A percentile compares a stretch with the other conserved stretches of the same genome.
These are phyloP conservation scores for Mirounga angustirostris DNA, from an alignment of 2,113 vertebrate genomes.

Conservation along the genomic window DNA sequence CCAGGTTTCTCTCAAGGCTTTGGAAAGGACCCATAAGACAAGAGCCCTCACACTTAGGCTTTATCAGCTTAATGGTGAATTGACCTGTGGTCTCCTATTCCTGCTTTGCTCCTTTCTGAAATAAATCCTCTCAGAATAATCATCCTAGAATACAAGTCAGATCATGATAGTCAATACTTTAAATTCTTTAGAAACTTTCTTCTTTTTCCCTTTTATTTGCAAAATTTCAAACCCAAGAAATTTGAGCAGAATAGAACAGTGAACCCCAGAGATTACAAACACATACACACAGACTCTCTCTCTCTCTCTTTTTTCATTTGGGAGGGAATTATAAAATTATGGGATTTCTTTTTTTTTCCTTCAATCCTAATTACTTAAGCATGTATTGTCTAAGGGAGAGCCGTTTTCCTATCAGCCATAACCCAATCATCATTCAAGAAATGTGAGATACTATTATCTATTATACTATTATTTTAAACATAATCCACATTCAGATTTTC, in stretches of 20 bases:
- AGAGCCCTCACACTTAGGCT: not conserved
- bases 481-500: not conserved
- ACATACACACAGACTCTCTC: not conserved
- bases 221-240: constrained; percentile 40
- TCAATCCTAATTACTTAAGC: not conserved
- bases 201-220: constrained; percentile 2
- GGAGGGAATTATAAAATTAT: constrained; percentile 28
- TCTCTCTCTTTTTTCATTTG: not conserved
- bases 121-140: constrained; percentile 10
- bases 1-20: not conserved
- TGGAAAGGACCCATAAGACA: not conserved
- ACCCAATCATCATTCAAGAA: not conserved
- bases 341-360: not conserved
- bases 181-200: not conserved
- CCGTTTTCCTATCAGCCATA: not conserved
- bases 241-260: not conserved
- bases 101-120: constrained; percentile 25
- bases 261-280: not conserved
- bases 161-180: not conserved
- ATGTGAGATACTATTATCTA: not conserved
- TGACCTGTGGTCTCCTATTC: not conserved
- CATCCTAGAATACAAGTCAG: constrained; percentile 2
- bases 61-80: not conserved
- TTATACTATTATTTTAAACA: constrained; percentile 33
- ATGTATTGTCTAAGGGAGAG: not conserved